A percentile compares a stretch with the other conserved stretches of the same genome.
Conservation (phyloP, 2,797 vertebrate genomes). For the Allobates femoralis region DNA sequence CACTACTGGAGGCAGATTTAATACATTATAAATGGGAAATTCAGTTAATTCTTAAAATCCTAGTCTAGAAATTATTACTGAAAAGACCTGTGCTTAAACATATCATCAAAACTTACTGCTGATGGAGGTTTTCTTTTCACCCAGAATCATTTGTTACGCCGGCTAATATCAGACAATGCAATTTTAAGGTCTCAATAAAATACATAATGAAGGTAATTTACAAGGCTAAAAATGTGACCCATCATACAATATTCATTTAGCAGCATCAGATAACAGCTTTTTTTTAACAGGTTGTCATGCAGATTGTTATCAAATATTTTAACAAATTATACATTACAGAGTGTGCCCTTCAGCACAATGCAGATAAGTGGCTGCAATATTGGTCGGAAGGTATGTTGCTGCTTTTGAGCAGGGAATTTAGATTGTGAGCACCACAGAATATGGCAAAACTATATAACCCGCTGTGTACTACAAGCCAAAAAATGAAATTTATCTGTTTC, state of each 20-base stretch:
- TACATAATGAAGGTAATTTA: neutral
- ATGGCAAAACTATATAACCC: too few relatives aligned
- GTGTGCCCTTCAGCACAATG: neutral
- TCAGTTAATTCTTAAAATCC: constrained; percentile 10
- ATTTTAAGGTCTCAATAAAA: neutral
- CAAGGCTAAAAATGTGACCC: neutral
- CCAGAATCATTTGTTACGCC: neutral
- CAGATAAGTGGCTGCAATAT: too few relatives aligned
- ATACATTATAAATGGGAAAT: constrained; percentile 28
- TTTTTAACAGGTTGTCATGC: neutral
- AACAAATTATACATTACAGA: neutral
- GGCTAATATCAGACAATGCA: neutral
- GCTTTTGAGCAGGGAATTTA: too few relatives aligned
- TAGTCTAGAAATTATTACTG: neutral
- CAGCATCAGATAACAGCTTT: neutral
- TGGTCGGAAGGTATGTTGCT: too few relatives aligned
- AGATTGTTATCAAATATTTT: neutral
- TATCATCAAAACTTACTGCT: neutral
- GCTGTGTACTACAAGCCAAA: too few relatives aligned
- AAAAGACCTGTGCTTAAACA: neutral
- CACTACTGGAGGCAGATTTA: constrained; percentile 33
- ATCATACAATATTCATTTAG: neutral
- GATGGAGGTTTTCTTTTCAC: neutral
- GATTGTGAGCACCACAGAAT: too few relatives aligned
- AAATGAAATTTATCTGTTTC: too few relatives aligned